These are phyloP conservation scores for Spinus olivaceus DNA, from an alignment of 2,797 vertebrate genomes.

Conservation along the genomic window DNA sequence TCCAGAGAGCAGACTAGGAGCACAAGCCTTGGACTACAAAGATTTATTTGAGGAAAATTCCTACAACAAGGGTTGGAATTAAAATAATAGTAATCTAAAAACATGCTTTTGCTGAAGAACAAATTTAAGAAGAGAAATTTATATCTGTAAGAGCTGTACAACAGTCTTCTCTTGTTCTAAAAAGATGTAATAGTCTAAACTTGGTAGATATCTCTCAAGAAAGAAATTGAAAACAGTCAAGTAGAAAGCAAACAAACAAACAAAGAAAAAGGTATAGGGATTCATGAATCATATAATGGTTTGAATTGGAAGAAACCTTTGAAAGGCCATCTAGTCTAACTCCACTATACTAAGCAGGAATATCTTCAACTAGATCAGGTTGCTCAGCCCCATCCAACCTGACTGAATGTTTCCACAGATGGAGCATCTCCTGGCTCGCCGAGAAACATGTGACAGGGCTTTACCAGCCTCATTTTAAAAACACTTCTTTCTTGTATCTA, in stretches of 20 bases:
- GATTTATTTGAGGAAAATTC: conserved; percentile 6
- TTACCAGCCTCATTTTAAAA: neutral
- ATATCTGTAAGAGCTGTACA: neutral
- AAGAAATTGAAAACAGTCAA: neutral
- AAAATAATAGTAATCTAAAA: conserved; percentile 17
- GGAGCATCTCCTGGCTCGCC: neutral
- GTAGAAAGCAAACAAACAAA: neutral
- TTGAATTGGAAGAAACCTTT: neutral
- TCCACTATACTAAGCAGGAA: neutral
- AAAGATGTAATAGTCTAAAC: neutral
- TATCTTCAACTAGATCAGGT: neutral
- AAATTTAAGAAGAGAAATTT: neutral
- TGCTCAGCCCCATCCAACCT: neutral
- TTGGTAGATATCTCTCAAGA: neutral
- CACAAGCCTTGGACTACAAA: conserved; percentile 14
- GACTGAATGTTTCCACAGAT: neutral
- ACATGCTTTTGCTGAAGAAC: neutral
- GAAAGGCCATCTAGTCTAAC: neutral
- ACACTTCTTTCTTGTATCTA: neutral
- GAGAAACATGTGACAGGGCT: neutral
- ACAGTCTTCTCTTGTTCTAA: neutral
- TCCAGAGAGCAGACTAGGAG: conserved; percentile 6
- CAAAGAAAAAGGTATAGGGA: neutral
- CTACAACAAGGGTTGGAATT: neutral
- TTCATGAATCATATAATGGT: neutral